Evolutionary conservation across 2,113 vertebrate species (phyloP).

Genomic region (Albula glossodonta): DNA sequence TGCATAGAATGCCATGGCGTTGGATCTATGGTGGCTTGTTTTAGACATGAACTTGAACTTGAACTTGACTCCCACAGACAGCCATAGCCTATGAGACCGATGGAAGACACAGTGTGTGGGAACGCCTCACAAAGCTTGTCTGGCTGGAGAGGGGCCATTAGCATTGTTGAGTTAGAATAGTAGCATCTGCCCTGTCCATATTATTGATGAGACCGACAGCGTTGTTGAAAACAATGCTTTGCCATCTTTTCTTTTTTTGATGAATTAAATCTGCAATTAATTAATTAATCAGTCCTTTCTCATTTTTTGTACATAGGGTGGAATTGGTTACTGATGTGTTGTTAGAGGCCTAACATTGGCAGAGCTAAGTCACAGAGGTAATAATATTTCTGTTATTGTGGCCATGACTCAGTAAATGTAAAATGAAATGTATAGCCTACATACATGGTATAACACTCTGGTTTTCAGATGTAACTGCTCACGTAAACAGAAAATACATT

Average conservation of each 20-base stretch:
- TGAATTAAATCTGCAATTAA: neutral
- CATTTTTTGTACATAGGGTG: neutral
- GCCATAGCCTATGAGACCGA: constrained; percentile 29
- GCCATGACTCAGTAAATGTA: too few relatives aligned
- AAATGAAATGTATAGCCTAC: too few relatives aligned
- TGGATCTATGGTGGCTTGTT: neutral
- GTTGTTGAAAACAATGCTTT: neutral
- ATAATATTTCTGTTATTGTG: too few relatives aligned
- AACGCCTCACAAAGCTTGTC: neutral
- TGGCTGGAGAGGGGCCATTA: neutral
- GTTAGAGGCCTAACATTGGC: too few relatives aligned
- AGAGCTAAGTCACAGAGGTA: too few relatives aligned
- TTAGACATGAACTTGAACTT: constrained; percentile 74
- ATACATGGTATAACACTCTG: too few relatives aligned
- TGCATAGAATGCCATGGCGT: neutral
- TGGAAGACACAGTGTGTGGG: constrained; percentile 67
- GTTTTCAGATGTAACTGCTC: too few relatives aligned
- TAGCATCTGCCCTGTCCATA: neutral
- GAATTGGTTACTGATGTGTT: too few relatives aligned
- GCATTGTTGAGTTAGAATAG: neutral
- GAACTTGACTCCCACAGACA: constrained; percentile 70
- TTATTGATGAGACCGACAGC: neutral
- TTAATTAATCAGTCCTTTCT: neutral
- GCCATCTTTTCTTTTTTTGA: neutral
- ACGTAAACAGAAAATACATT: too few relatives aligned